Conservation (phyloP, 2,113 vertebrate genomes). For the Platycercus adscitus region DNA sequence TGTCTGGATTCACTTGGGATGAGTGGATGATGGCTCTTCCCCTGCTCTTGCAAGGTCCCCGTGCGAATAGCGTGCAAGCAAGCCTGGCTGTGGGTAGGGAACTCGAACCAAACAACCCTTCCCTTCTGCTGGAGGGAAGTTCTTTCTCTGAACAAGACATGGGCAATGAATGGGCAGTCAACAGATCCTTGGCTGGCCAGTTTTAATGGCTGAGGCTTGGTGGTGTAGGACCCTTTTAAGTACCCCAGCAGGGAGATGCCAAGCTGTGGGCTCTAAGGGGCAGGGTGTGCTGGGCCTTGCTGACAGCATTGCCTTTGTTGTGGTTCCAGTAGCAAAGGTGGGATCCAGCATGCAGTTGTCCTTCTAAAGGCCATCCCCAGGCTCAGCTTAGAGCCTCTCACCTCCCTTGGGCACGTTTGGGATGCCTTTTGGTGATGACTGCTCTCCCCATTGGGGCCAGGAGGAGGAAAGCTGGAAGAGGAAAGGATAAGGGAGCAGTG, state of each 20-base stretch:
- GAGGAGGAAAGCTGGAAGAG: neutral
- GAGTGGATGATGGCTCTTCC: neutral
- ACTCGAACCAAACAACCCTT: neutral
- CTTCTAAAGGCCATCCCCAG: neutral
- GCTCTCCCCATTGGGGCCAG: neutral
- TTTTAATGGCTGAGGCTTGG: neutral
- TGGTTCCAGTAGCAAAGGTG: neutral
- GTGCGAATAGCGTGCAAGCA: neutral
- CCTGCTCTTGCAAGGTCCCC: neutral
- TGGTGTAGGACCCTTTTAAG: neutral
- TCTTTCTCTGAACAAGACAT: neutral
- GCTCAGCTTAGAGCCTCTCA: neutral
- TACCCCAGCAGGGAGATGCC: neutral
- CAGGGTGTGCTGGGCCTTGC: neutral
- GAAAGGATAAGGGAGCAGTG: fast-evolving
- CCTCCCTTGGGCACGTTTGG: fast-evolving
- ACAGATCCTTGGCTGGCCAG: neutral
- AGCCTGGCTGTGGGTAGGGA: neutral
- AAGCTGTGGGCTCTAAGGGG: neutral
- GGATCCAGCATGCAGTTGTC: neutral
- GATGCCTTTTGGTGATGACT: neutral
- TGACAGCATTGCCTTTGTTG: fast-evolving
- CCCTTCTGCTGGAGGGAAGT: neutral
- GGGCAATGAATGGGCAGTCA: fast-evolving
- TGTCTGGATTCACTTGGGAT: neutral